Percentiles rank a stretch among this genome's conserved stretches.
phyloP scores from a whole-genome alignment of 2,113 vertebrate species.

The Arizona elegans region DNA sequence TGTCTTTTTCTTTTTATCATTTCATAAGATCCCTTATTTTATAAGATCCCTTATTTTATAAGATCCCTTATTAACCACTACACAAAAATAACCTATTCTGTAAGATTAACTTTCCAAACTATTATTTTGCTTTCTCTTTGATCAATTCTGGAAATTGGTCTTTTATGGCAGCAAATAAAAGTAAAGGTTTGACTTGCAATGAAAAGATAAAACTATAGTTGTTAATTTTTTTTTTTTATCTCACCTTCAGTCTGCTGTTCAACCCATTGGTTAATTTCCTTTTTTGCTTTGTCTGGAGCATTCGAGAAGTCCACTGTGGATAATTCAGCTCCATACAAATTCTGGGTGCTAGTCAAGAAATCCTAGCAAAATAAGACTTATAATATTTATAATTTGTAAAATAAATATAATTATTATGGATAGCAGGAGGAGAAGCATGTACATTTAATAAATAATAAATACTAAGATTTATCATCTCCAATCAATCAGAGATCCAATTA shows the following conservation, averaged over 20 bases:
- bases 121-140: too few relatives aligned
- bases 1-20: background rate
- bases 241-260: constrained; percentile 85
- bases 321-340: constrained; percentile 82
- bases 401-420: background rate
- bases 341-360: constrained; percentile 78
- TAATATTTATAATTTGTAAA: constrained; percentile 23
- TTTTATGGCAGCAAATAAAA: background rate
- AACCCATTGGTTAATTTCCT: constrained; percentile 87
- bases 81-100: too few relatives aligned
- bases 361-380: constrained; percentile 64
- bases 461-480: background rate
- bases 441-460: background rate
- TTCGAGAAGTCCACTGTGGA: constrained; percentile 80
- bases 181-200: background rate
- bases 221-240: background rate
- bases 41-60: too few relatives aligned
- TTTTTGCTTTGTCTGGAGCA: constrained; percentile 71
- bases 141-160: too few relatives aligned
- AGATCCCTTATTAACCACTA: too few relatives aligned
- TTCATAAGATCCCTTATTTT: background rate
- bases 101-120: too few relatives aligned
- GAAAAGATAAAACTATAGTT: background rate
- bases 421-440: background rate
- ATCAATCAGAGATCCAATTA: background rate